Conservation (phyloP, 2,888 invertebrate species). For the Monoplex corrugatus region DNA sequence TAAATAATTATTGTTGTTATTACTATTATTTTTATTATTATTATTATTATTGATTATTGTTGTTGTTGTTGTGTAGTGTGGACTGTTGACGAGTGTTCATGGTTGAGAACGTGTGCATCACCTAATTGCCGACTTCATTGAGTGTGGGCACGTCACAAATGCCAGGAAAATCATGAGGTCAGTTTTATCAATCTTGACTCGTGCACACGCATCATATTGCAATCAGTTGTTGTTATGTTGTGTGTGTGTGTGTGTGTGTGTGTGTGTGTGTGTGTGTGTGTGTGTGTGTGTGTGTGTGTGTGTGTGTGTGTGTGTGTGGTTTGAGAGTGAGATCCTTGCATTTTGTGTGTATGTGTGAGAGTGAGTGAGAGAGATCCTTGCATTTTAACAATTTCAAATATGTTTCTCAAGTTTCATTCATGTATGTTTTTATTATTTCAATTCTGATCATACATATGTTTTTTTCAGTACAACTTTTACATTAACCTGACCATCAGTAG, state of each 20-base stretch:
- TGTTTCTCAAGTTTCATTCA: too few relatives aligned
- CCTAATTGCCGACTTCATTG: constrained; percentile 91
- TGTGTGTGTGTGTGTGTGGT: neutral
- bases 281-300: neutral
- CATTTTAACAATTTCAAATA: too few relatives aligned
- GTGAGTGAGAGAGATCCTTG: too few relatives aligned
- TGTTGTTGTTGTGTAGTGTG: neutral
- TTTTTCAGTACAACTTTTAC: too few relatives aligned
- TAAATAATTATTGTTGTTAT: too few relatives aligned
- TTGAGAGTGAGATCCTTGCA: neutral
- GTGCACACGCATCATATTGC: neutral
- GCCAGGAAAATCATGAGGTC: constrained; percentile 90
- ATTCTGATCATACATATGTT: too few relatives aligned
- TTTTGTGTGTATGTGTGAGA: neutral
- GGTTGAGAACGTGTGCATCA: constrained; percentile 93
- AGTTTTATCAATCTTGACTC: constrained; percentile 44
- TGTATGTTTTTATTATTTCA: too few relatives aligned
- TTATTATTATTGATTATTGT: too few relatives aligned
- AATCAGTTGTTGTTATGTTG: constrained; percentile 1
- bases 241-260: neutral
- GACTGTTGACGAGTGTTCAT: constrained; percentile 88
- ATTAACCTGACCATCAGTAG: too few relatives aligned
- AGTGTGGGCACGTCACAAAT: constrained; percentile 90
- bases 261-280: neutral
- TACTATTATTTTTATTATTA: too few relatives aligned